Conservation (phyloP, 2,888 invertebrate genomes). For the Aquatica leii region DNA sequence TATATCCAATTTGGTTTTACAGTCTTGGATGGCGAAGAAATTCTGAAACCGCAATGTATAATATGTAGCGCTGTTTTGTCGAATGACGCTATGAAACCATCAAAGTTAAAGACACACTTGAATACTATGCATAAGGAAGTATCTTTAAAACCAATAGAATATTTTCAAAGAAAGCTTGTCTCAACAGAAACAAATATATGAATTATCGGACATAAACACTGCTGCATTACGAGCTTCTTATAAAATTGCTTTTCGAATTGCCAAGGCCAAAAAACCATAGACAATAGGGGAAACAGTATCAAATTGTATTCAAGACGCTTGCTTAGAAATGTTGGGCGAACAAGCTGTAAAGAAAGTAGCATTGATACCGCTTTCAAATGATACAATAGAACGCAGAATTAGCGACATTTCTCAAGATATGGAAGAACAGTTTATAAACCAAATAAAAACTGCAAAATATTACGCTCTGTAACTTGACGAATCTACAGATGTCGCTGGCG, state of each 20-base stretch:
- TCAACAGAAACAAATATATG: neutral
- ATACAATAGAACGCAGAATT: neutral
- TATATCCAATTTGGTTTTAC: neutral
- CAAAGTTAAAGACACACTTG: too few species aligned
- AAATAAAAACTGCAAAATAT: neutral
- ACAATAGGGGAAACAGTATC: too few species aligned
- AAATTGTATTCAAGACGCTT: neutral
- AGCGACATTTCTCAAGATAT: too few species aligned
- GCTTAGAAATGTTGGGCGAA: too few species aligned
- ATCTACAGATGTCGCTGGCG: conserved; percentile 4
- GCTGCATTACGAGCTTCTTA: neutral
- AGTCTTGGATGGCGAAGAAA: neutral
- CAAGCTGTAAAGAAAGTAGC: too few species aligned
- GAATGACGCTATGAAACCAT: too few species aligned
- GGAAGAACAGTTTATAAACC: neutral
- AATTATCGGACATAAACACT: neutral
- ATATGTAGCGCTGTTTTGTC: neutral
- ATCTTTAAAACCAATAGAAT: too few species aligned
- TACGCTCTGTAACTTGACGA: conserved; percentile 10
- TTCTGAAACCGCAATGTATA: neutral
- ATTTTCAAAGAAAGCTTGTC: too few species aligned
- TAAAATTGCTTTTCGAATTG: too few species aligned
- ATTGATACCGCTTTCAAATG: too few species aligned
- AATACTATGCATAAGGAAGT: too few species aligned
- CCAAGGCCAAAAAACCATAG: too few species aligned